A percentile compares a stretch with the other conserved stretches of the same genome.
Conservation (phyloP, 2,888 invertebrate genomes). For the Plemyria rubiginata region DNA sequence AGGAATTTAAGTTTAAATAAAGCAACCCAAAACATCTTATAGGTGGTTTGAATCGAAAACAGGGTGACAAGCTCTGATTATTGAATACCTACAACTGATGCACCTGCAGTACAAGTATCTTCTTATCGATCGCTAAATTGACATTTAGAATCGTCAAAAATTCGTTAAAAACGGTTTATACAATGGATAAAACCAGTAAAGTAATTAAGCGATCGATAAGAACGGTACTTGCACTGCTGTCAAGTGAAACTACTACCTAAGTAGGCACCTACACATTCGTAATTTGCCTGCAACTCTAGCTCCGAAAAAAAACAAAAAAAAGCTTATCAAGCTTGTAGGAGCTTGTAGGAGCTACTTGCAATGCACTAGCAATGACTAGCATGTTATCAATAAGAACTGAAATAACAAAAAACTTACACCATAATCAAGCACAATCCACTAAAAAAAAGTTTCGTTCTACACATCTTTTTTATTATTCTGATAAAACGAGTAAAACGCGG, state of each 20-base stretch:
- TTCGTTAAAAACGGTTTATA: too few relatives aligned
- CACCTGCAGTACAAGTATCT: too few relatives aligned
- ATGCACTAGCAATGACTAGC: too few relatives aligned
- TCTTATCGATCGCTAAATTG: too few relatives aligned
- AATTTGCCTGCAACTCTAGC: not conserved
- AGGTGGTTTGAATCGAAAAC: not conserved
- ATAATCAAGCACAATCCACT: conserved; percentile 31
- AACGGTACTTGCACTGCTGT: too few relatives aligned
- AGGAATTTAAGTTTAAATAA: too few relatives aligned
- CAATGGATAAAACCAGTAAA: too few relatives aligned
- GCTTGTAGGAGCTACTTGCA: not conserved
- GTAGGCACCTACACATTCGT: not conserved
- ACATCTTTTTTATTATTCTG: conserved; percentile 26
- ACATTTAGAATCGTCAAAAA: too few relatives aligned
- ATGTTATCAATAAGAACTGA: conserved; percentile 5
- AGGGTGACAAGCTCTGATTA: not conserved
- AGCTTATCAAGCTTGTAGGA: conserved; percentile 8
- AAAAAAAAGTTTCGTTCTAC: conserved; percentile 29
- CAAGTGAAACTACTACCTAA: not conserved
- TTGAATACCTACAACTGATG: not conserved
- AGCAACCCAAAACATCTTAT: too few relatives aligned
- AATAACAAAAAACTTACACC: conserved; percentile 29
- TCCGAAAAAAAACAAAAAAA: conserved; percentile 13
- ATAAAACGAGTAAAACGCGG: conserved; percentile 1
- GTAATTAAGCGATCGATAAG: too few relatives aligned